A percentile compares a stretch with the other conserved stretches of the same genome.
Evolutionary conservation across 1,140 invertebrate genomes (phyloP).

Genomic region (Tetramorium parvispinum): DNA sequence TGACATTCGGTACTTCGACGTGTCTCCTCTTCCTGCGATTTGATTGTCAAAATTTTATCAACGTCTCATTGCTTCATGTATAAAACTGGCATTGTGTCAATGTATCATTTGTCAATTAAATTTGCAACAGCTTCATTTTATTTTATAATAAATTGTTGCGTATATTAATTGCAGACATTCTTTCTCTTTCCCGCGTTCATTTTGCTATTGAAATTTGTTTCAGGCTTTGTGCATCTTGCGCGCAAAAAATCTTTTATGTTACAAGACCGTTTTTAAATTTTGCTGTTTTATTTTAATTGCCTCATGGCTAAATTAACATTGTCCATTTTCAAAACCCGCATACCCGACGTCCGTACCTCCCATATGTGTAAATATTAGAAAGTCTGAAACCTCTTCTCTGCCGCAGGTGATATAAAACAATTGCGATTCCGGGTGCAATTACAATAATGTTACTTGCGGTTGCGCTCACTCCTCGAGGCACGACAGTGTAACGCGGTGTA

Average conservation of each 20-base stretch:
- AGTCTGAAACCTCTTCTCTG: constrained; percentile 16
- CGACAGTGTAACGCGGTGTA: not conserved
- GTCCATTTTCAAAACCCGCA: constrained; percentile 40
- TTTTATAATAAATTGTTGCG: not conserved
- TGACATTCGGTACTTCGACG: not conserved
- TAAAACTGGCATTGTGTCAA: not conserved
- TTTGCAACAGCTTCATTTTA: not conserved
- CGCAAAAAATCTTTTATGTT: no score
- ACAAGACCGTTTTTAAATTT: not conserved
- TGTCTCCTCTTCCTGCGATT: not conserved
- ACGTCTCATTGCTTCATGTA: not conserved
- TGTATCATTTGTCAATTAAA: not conserved
- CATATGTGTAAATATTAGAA: constrained; percentile 27
- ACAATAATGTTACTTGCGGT: constrained; percentile 21
- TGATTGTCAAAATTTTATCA: not conserved
- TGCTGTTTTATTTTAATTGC: not conserved
- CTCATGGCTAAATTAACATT: not conserved
- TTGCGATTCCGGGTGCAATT: constrained; percentile 18
- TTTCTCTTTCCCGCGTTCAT: not conserved
- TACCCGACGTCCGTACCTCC: not conserved
- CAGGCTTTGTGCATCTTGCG: not conserved
- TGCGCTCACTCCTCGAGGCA: not conserved
- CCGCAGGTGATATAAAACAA: constrained; percentile 3
- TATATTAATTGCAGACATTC: not conserved
- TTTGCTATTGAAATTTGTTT: not conserved